Conservation (phyloP, 2,113 vertebrate genomes). For the Perca schrenkii region DNA sequence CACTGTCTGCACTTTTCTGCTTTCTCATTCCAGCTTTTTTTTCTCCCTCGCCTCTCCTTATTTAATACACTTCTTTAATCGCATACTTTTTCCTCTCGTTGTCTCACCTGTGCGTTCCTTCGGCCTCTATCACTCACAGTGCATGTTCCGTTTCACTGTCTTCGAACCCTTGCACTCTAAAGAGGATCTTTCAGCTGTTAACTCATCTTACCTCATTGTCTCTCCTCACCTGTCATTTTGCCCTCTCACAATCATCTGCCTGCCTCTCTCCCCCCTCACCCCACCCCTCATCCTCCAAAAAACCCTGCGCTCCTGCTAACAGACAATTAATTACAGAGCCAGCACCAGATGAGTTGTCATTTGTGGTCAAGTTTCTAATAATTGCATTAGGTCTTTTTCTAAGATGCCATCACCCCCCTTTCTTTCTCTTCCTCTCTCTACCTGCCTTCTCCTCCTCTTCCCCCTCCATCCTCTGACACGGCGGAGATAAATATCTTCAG, state of each 20-base stretch:
- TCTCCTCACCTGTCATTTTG: slow-evolving; percentile 55
- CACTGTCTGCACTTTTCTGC: slow-evolving; percentile 41
- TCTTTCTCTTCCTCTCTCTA: slow-evolving; percentile 54
- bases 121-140: slow-evolving; percentile 30
- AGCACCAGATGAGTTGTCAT: slow-evolving; percentile 79
- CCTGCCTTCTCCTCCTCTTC: slow-evolving; percentile 27
- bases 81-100: slow-evolving; percentile 2
- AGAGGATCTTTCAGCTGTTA: slow-evolving; percentile 58
- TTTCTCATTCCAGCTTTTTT: slow-evolving; percentile 41
- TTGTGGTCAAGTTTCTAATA: slow-evolving; percentile 83
- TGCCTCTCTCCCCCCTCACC: slow-evolving; percentile 8
- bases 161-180: slow-evolving; percentile 37
- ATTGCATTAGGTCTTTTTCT: slow-evolving; percentile 78
- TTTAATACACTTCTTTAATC: slow-evolving; percentile 33
- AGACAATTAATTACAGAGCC: slow-evolving; percentile 83
- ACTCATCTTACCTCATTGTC: slow-evolving; percentile 62
- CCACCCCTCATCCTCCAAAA: slow-evolving; percentile 39
- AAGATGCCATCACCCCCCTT: slow-evolving; percentile 42
- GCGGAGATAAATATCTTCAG: slow-evolving; percentile 82
- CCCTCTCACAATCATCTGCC: slow-evolving; percentile 42
- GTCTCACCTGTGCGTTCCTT: slow-evolving; percentile 10
- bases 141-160: slow-evolving; percentile 14
- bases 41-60: not conserved
- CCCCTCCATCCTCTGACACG: slow-evolving; percentile 59
- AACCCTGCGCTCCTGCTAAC: slow-evolving; percentile 59